These are phyloP conservation scores for Pterois miles DNA, from an alignment of 2,797 vertebrate species.

Conservation along the genomic window DNA sequence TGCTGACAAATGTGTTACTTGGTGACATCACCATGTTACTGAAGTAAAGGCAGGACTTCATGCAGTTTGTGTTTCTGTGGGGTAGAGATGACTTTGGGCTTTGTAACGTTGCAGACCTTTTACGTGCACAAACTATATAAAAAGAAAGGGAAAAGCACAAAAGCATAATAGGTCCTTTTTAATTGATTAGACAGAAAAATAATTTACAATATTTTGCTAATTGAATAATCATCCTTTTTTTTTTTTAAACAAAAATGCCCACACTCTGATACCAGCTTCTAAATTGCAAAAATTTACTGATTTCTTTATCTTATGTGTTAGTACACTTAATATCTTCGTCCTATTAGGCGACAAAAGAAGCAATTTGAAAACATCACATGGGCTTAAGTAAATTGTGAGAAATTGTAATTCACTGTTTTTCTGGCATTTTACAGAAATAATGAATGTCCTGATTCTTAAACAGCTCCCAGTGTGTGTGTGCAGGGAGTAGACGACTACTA, in stretches of 20 bases:
- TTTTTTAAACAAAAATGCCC: not conserved
- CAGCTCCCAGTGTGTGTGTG: conserved; percentile 20
- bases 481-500: conserved; percentile 20
- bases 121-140: too few relatives aligned
- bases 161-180: too few relatives aligned
- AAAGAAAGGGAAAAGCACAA: too few relatives aligned
- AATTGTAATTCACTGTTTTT: not conserved
- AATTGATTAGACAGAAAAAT: not conserved
- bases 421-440: conserved; percentile 5
- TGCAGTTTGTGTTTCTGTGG: too few relatives aligned
- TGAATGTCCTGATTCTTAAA: conserved; percentile 41
- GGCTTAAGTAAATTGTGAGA: not conserved
- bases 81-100: too few relatives aligned
- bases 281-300: not conserved
- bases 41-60: too few relatives aligned
- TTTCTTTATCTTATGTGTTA: not conserved
- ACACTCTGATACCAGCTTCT: not conserved
- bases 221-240: not conserved
- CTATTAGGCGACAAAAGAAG: not conserved
- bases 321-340: not conserved
- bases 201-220: not conserved
- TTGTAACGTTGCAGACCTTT: too few relatives aligned
- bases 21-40: too few relatives aligned
- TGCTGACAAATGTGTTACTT: too few relatives aligned
- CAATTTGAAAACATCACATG: not conserved